Evolutionary conservation across 2,797 vertebrate genomes (phyloP), one percentile per base, ranked within the genome.

Genomic region (Sternotherus odoratus): DNA sequence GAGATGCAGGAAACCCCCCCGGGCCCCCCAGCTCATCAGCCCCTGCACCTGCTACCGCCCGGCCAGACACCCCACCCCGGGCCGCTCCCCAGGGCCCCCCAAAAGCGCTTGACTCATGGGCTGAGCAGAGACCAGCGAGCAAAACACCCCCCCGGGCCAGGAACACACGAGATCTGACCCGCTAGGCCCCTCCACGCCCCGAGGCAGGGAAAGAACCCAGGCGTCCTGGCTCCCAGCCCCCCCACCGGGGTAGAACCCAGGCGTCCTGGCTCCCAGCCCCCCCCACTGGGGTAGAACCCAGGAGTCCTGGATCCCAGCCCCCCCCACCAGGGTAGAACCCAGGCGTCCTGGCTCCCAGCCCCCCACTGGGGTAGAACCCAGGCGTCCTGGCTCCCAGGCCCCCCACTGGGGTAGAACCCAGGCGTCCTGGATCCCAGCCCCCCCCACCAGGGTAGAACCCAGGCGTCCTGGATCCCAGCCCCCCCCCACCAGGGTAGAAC

Each of bases 221-320:
- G 93, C 81, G 83, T 94, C 86, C 93, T 90, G 88, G 86, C 74
- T 92, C 43, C 43, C 43, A 8, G 8, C 5, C 8, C 43, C 43
- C 43, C 43, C 43, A 43, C 43, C 8, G 43, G 43, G 43, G 8
- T 5, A 43, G 43, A 43, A 43, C 43, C 43, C 43, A 54, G 95
- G 93, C 81, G 83, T 94, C 86, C 93, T 90, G 88, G 86, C 74
- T 92, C 43, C 43, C 43, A 8, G 8, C 43, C 5, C 8, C 43
- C 43, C 43, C 43, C 43, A 43, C 43, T 43, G 43, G 43, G 43
- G 8, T 5, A 43, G 43, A 43, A 43, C 43, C 43, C 43, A 43
- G 43, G 43, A 43, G 8, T 5, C 43, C 43, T 5, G 43, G 43
- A 5, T 5, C 43, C 43, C 43, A 43, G 43, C 5, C 43, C 43